Conservation (phyloP, 2,113 vertebrate genomes). For the Saccopteryx leptura region DNA sequence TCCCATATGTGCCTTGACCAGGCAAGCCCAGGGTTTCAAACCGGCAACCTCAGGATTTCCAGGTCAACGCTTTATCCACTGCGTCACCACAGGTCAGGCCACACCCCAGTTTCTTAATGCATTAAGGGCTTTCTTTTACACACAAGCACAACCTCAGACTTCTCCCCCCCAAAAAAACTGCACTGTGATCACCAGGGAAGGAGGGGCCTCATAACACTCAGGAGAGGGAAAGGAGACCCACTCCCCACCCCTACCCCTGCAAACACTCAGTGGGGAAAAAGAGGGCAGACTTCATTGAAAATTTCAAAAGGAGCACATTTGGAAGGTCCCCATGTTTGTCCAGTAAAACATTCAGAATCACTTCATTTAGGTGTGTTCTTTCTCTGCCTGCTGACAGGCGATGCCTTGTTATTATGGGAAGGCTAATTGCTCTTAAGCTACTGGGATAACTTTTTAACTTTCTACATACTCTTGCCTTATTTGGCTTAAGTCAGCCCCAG, state of each 20-base stretch:
- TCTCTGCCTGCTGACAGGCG: neutral
- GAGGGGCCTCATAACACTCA: neutral
- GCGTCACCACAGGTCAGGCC: too few species aligned
- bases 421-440: conserved; percentile 43
- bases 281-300: neutral
- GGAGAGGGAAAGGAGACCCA: neutral
- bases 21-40: too few species aligned
- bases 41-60: too few species aligned
- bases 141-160: neutral
- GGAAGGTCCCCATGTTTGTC: neutral
- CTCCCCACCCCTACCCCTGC: neutral
- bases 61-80: too few species aligned
- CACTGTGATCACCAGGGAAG: neutral
- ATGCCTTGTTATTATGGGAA: conserved; percentile 47
- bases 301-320: neutral
- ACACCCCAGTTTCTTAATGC: conserved; percentile 9
- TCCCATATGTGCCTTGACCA: too few species aligned
- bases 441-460: conserved; percentile 4
- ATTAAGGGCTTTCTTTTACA: conserved; percentile 13
- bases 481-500: neutral
- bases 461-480: neutral
- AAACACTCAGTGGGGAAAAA: neutral
- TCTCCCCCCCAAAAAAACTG: conserved; percentile 1
- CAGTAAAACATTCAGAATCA: neutral
- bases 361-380: conserved; percentile 43